A percentile compares a stretch with the other conserved stretches of the same genome.
Evolutionary conservation across 2,888 invertebrate species (phyloP).

Genomic region (Nomada lathburiana): DNA sequence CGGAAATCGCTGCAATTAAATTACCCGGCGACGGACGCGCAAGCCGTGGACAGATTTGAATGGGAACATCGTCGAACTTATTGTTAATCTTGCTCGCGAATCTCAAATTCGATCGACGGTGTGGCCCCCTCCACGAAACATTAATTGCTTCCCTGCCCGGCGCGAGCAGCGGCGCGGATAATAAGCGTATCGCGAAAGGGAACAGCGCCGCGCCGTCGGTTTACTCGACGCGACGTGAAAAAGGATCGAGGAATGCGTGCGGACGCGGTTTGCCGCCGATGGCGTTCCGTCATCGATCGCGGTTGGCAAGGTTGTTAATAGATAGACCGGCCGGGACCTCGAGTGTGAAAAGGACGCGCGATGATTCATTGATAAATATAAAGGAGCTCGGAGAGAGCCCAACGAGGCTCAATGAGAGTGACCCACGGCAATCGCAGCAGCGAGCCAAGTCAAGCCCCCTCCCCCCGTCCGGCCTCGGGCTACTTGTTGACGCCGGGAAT

Average conservation of each 20-base stretch:
- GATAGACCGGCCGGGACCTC: neutral
- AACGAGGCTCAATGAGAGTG: conserved; percentile 56
- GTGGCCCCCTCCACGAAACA: too few species aligned
- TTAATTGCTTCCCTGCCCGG: too few species aligned
- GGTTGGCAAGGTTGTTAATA: neutral
- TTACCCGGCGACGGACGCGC: too few species aligned
- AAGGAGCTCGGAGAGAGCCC: conserved; percentile 19
- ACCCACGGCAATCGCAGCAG: conserved; percentile 31
- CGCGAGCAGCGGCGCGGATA: too few species aligned
- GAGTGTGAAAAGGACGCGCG: neutral
- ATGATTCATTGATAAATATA: conserved; percentile 55
- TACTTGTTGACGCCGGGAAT: conserved; percentile 49
- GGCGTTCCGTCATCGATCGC: neutral
- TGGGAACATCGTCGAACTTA: too few species aligned
- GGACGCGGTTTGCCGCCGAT: neutral
- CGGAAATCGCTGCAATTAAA: too few species aligned
- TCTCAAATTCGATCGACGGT: too few species aligned
- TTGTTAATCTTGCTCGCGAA: too few species aligned
- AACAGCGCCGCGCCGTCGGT: too few species aligned
- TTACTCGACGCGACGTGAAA: neutral
- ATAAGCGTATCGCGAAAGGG: too few species aligned
- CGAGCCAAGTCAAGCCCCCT: conserved; percentile 6
- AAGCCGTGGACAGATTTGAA: too few species aligned
- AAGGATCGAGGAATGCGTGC: neutral
- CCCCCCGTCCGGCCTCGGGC: neutral